Evolutionary conservation across 2,888 invertebrate genomes (phyloP).

Genomic region (Phaedon cochleariae): DNA sequence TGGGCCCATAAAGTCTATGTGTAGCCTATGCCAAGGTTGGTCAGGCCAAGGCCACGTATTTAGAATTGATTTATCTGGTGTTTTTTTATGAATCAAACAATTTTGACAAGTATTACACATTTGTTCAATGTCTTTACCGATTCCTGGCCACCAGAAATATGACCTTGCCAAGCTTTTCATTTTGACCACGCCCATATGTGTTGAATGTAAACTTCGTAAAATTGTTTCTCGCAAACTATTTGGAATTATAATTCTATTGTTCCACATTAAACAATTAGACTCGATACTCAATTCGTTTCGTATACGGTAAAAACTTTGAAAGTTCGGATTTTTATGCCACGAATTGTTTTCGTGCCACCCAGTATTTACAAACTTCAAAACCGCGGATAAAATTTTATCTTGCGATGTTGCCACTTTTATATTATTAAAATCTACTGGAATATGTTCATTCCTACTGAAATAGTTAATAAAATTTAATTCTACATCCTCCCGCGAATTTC

Average conservation of each 20-base stretch:
- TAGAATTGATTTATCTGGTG: too few species aligned
- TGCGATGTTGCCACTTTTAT: not conserved
- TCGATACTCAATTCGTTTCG: not conserved
- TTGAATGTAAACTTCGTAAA: too few species aligned
- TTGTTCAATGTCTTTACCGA: constrained; percentile 18
- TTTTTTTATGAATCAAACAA: too few species aligned
- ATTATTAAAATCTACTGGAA: not conserved
- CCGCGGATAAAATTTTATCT: too few species aligned
- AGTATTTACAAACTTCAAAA: too few species aligned
- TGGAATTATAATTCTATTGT: not conserved
- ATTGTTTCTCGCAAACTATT: not conserved
- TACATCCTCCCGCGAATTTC: not conserved
- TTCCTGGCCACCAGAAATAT: too few species aligned
- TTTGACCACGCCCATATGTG: too few species aligned
- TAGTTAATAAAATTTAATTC: not conserved
- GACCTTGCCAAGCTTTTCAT: too few species aligned
- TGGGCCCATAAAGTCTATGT: too few species aligned
- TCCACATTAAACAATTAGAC: too few species aligned
- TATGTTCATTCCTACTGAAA: not conserved
- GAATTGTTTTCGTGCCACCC: too few species aligned
- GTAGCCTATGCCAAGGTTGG: constrained; percentile 18
- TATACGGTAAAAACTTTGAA: not conserved
- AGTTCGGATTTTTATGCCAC: not conserved
- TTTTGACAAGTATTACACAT: constrained; percentile 16
- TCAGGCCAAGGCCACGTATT: too few species aligned